Evolutionary conservation across 2,888 invertebrate species (phyloP).

Genomic region (Lysandra bellargus): DNA sequence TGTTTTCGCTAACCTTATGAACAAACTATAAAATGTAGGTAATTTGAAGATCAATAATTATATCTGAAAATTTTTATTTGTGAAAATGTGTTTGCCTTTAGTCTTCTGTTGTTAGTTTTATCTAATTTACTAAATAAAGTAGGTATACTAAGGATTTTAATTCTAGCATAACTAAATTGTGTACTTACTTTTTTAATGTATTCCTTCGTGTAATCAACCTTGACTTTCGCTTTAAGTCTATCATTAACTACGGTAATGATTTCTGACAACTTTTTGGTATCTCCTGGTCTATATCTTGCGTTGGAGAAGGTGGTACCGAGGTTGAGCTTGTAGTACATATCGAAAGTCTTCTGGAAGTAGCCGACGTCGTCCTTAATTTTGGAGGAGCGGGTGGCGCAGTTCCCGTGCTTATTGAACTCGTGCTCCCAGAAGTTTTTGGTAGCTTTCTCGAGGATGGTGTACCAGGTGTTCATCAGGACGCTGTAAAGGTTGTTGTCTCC

Average conservation of each 20-base stretch:
- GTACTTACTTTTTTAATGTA: background rate
- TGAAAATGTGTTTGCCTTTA: no score
- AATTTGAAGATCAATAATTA: no score
- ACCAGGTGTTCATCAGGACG: slow-evolving; percentile 6
- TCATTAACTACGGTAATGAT: background rate
- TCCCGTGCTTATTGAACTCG: background rate
- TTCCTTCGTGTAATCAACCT: slow-evolving; percentile 7
- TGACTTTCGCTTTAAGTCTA: background rate
- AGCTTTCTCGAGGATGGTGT: background rate
- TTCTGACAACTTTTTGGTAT: slow-evolving; percentile 1
- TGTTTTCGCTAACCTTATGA: no score
- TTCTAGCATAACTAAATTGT: background rate
- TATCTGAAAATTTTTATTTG: no score
- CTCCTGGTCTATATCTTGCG: background rate
- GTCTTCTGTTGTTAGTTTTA: no score
- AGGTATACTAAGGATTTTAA: no score
- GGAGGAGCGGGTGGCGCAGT: background rate
- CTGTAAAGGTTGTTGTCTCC: background rate
- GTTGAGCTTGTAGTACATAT: background rate
- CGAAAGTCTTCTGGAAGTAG: slow-evolving; percentile 5
- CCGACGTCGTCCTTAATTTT: background rate
- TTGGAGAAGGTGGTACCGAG: background rate
- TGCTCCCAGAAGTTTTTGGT: slow-evolving; percentile 4
- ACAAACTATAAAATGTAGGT: no score
- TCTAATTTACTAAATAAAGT: no score